Conservation (phyloP, 2,888 invertebrate species). For the Catocala sponsa region DNA sequence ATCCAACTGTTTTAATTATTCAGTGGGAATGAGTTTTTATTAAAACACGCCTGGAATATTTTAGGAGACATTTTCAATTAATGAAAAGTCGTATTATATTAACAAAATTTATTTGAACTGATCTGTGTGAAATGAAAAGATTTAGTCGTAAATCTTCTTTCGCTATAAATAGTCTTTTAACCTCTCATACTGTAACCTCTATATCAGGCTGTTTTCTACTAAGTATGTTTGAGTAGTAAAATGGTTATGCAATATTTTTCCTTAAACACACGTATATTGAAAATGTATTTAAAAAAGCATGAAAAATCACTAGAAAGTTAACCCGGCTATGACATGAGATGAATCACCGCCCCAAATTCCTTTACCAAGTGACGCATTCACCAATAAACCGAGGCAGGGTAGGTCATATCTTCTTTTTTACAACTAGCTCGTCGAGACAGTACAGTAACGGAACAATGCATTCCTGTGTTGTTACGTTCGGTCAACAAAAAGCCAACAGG, state of each 20-base stretch:
- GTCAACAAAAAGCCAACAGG: conserved; percentile 80
- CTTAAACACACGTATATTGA: no score
- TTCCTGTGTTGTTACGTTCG: conserved; percentile 79
- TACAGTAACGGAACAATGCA: conserved; percentile 81
- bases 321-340: conserved; percentile 39
- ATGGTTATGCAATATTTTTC: no score
- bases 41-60: conserved; percentile 5
- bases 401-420: conserved; percentile 70
- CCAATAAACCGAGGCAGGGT: conserved; percentile 70
- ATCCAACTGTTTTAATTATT: conserved; percentile 31
- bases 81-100: neutral
- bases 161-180: no score
- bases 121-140: neutral
- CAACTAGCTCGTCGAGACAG: conserved; percentile 66
- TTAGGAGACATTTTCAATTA: conserved; percentile 8
- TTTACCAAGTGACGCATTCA: conserved; percentile 54
- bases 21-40: conserved; percentile 13
- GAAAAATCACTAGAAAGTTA: no score
- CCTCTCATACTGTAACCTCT: no score
- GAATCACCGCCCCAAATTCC: conserved; percentile 67
- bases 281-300: no score
- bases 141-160: no score
- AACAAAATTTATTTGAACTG: neutral
- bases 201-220: no score
- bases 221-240: no score